Evolutionary conservation across 1,140 invertebrate genomes (phyloP).

Genomic region (Phthorimaea operculella): DNA sequence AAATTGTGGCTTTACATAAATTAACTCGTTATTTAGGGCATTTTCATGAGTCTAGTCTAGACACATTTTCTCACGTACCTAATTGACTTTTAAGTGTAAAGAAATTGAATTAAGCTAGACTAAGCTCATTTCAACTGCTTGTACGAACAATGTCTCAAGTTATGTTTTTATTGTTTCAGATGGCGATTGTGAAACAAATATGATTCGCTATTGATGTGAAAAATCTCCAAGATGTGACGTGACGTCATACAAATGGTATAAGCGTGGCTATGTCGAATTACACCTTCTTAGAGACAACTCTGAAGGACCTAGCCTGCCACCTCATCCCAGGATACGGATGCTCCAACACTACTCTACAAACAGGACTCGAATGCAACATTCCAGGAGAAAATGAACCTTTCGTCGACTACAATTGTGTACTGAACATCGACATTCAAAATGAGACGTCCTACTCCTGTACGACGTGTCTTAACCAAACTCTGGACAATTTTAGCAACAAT

Average conservation of each 20-base stretch:
- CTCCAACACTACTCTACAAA: conserved; percentile 18
- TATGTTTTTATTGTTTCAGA: conserved; percentile 20
- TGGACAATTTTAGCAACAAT: conserved; percentile 37
- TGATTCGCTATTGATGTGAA: conserved; percentile 2
- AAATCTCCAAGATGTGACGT: conserved; percentile 38
- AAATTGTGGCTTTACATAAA: too few relatives aligned
- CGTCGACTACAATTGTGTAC: conserved; percentile 41
- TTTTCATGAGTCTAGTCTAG: too few relatives aligned
- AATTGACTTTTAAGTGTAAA: too few relatives aligned
- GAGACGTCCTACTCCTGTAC: conserved; percentile 57
- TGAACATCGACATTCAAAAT: conserved; percentile 58
- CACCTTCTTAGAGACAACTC: conserved; percentile 31
- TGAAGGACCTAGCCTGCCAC: conserved; percentile 44
- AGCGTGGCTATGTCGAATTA: conserved; percentile 42
- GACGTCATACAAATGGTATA: conserved; percentile 28
- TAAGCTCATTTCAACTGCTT: background rate
- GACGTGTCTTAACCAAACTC: conserved; percentile 36
- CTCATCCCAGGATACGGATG: conserved; percentile 32
- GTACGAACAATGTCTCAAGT: background rate
- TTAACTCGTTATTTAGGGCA: too few relatives aligned
- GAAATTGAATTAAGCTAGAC: too few relatives aligned
- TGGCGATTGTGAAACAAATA: background rate
- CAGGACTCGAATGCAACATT: conserved; percentile 39
- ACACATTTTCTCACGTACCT: too few relatives aligned
- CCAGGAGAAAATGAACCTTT: conserved; percentile 12